phyloP scores from a whole-genome alignment of 2,888 invertebrate genomes.

The Hedya salicella region DNA sequence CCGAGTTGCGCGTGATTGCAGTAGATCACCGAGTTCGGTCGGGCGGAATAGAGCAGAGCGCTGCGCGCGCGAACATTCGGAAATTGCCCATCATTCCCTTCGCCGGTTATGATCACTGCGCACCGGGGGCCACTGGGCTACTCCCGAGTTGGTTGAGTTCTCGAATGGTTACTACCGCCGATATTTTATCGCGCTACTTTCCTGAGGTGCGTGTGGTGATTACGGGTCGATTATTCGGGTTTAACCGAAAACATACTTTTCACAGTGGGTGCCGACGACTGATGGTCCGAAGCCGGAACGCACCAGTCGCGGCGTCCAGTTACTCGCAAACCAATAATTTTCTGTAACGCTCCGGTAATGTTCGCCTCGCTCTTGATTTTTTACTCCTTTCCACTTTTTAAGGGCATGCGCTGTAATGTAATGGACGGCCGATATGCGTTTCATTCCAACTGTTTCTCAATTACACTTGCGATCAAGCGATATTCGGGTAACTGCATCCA shows the following conservation, averaged over 20 bases:
- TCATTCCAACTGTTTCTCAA: constrained; percentile 44
- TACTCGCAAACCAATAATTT: constrained; percentile 67
- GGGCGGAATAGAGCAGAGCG: no score
- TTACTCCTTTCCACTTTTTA: constrained; percentile 50
- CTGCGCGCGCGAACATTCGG: constrained; percentile 55
- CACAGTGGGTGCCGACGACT: neutral
- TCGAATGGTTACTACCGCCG: neutral
- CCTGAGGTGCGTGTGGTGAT: no score
- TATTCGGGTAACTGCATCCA: constrained; percentile 44
- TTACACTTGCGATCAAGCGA: constrained; percentile 34
- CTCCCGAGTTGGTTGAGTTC: constrained; percentile 9
- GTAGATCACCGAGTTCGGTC: constrained; percentile 36
- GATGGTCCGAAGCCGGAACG: constrained; percentile 14
- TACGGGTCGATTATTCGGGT: no score
- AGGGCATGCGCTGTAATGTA: constrained; percentile 44
- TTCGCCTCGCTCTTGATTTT: constrained; percentile 62
- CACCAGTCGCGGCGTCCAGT: constrained; percentile 49
- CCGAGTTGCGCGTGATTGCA: constrained; percentile 24
- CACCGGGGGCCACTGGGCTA: constrained; percentile 45
- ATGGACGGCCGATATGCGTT: constrained; percentile 40
- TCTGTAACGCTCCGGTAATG: constrained; percentile 64
- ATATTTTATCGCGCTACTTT: no score
- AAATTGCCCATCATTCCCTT: constrained; percentile 71
- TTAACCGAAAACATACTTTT: neutral
- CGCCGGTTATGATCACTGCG: constrained; percentile 60